Percentiles rank a stretch among this genome's conserved stretches.
These are phyloP conservation scores for Gandaritis pyraliata DNA, from an alignment of 2,888 invertebrate species.

Conservation along the genomic window DNA sequence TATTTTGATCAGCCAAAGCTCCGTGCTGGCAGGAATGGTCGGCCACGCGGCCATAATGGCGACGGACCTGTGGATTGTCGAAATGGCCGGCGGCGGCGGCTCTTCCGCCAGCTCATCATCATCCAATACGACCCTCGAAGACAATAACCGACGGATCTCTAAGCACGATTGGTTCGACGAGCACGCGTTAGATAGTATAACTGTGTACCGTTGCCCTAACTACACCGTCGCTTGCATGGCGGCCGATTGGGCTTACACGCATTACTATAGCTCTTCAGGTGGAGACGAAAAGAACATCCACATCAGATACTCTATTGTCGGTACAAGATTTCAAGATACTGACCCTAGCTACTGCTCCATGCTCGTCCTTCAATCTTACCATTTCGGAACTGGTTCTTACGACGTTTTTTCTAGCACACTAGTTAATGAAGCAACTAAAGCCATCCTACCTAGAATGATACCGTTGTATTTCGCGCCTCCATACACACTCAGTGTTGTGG, in stretches of 20 bases:
- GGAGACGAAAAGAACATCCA: not conserved
- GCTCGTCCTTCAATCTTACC: conserved; percentile 1
- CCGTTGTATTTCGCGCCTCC: not conserved
- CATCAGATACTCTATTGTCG: not conserved
- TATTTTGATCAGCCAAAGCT: conserved; percentile 1
- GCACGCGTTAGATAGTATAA: not conserved
- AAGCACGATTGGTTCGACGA: not conserved
- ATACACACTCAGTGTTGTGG: not conserved
- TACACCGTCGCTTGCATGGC: not conserved
- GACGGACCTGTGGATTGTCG: not conserved
- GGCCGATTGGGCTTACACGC: conserved; percentile 1
- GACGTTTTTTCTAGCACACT: not conserved
- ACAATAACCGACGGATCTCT: conserved; percentile 4
- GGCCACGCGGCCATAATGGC: conserved; percentile 5
- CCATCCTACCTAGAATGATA: not conserved
- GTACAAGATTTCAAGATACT: not conserved
- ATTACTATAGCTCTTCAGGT: conserved; percentile 1
- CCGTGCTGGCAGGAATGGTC: not conserved
- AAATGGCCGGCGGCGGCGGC: conserved; percentile 1
- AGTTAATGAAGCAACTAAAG: not conserved
- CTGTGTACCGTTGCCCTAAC: conserved; percentile 4
- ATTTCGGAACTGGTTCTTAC: not conserved
- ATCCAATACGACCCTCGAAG: not conserved
- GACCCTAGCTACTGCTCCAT: conserved; percentile 4
- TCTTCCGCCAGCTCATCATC: not conserved